A percentile compares a stretch with the other conserved stretches of the same genome.
Conservation (phyloP, 2,888 invertebrate genomes). For the Drosophila conformis region DNA sequence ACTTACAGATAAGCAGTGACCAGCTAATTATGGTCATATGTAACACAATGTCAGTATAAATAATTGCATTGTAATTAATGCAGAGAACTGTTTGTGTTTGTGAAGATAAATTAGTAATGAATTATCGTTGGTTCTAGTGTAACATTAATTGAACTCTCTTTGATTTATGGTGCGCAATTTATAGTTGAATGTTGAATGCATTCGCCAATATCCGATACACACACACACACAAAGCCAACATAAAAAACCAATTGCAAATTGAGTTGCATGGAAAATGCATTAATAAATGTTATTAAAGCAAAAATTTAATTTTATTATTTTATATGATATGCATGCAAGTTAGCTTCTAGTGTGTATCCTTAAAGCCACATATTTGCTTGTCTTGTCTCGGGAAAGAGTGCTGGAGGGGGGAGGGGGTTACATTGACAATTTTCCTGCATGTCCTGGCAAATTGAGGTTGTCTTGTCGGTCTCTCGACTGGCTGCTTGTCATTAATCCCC, state of each 20-base stretch:
- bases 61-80: slow-evolving; percentile 75
- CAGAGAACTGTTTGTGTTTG: slow-evolving; percentile 52
- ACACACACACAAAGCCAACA: slow-evolving; percentile 20
- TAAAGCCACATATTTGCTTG: slow-evolving; percentile 60
- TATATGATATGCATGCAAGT: slow-evolving; percentile 55
- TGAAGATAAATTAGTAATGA: slow-evolving; percentile 73
- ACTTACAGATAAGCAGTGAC: neutral
- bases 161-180: slow-evolving; percentile 72
- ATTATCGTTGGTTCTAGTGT: slow-evolving; percentile 75
- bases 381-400: neutral
- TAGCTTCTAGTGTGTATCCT: slow-evolving; percentile 40
- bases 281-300: slow-evolving; percentile 75
- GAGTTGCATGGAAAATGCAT: slow-evolving; percentile 55
- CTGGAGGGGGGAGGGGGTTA: neutral
- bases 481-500: slow-evolving; percentile 75
- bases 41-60: slow-evolving; percentile 46
- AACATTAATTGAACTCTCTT: slow-evolving; percentile 75
- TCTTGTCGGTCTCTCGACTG: slow-evolving; percentile 46
- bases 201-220: slow-evolving; percentile 54
- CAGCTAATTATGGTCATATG: slow-evolving; percentile 55
- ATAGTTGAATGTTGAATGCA: slow-evolving; percentile 55
- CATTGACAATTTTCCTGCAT: slow-evolving; percentile 52
- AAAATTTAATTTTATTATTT: slow-evolving; percentile 26
- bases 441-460: slow-evolving; percentile 32
- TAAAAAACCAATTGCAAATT: slow-evolving; percentile 34